Evolutionary conservation across 2,797 vertebrate genomes (phyloP).

Genomic region (Poecilia gillii): DNA sequence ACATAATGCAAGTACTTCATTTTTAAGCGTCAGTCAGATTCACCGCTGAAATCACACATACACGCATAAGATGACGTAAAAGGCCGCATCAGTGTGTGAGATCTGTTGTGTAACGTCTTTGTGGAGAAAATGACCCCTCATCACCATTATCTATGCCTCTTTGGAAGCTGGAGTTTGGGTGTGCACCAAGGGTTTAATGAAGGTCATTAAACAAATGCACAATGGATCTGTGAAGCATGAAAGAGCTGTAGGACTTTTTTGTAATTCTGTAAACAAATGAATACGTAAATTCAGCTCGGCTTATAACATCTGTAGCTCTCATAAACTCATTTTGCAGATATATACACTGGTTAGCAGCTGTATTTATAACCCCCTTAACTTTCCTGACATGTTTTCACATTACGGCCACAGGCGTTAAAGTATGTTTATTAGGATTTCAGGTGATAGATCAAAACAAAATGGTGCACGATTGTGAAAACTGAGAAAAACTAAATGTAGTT

Average conservation of each 20-base stretch:
- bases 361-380: background rate
- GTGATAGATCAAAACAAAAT: background rate
- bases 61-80: slow-evolving; percentile 1
- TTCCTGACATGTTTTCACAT: background rate
- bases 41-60: background rate
- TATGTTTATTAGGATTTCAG: background rate
- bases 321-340: background rate
- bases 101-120: slow-evolving; percentile 18
- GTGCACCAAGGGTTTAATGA: slow-evolving; percentile 1
- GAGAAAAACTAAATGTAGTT: background rate
- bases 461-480: background rate
- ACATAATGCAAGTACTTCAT: too few relatives aligned
- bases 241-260: background rate
- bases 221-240: slow-evolving; percentile 3
- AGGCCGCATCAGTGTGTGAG: background rate
- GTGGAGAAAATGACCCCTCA: slow-evolving; percentile 12
- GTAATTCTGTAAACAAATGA: background rate
- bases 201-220: slow-evolving; percentile 19
- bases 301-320: background rate
- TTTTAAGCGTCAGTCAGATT: background rate
- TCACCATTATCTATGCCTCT: slow-evolving; percentile 1
- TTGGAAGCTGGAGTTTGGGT: slow-evolving; percentile 14
- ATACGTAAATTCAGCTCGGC: too few relatives aligned
- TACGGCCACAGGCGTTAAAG: background rate
- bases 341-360: background rate